Evolutionary conservation across 2,113 vertebrate genomes (phyloP).

Genomic region (Cyprinodon tularosa): DNA sequence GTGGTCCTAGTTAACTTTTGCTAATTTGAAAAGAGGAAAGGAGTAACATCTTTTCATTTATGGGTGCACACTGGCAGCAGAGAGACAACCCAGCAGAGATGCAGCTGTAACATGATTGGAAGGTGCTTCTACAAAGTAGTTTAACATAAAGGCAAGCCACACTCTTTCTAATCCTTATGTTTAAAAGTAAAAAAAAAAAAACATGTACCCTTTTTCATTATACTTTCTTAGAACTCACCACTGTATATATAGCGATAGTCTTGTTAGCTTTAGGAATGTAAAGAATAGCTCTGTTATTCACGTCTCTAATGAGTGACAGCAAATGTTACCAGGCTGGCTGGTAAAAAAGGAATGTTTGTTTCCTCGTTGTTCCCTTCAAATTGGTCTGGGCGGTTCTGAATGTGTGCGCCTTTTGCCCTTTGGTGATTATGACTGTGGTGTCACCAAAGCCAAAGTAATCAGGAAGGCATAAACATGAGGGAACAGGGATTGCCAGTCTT

Average conservation of each 20-base stretch:
- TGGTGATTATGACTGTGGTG: conserved; percentile 41
- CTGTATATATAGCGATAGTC: not conserved
- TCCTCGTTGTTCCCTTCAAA: not conserved
- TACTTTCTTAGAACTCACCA: not conserved
- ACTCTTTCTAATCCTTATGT: not conserved
- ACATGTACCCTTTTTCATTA: not conserved
- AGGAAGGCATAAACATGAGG: conserved; percentile 40
- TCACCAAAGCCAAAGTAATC: conserved; percentile 58
- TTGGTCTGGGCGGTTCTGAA: conserved; percentile 11
- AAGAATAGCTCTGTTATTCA: conserved; percentile 52
- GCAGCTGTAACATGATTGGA: no score
- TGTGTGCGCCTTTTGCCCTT: conserved; percentile 34
- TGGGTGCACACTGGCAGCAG: not conserved
- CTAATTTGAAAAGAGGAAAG: no score
- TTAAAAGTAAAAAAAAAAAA: not conserved
- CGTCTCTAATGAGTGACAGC: conserved; percentile 33
- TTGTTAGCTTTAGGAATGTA: conserved; percentile 5
- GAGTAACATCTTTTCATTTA: not conserved
- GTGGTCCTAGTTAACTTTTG: not conserved
- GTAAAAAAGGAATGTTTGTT: conserved; percentile 25
- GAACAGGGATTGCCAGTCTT: conserved; percentile 33
- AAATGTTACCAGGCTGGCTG: conserved; percentile 26
- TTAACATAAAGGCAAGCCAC: not conserved
- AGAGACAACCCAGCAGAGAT: not conserved
- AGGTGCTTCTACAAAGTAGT: no score